Evolutionary conservation across 2,888 invertebrate species (phyloP).

Genomic region (Sycophila texana): DNA sequence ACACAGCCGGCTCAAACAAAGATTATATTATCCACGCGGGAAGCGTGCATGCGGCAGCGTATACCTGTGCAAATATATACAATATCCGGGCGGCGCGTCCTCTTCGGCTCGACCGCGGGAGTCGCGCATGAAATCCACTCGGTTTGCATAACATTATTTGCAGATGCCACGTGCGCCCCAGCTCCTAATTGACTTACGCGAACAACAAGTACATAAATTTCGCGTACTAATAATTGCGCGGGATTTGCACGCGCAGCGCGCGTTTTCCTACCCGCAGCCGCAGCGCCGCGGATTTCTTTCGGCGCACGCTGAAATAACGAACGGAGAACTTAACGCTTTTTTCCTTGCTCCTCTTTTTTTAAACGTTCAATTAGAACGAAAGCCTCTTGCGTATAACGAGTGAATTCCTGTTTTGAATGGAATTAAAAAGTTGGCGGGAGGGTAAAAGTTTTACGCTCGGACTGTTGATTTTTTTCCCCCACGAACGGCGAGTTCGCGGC

Average conservation of each 20-base stretch:
- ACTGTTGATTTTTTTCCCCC: slow-evolving; percentile 13
- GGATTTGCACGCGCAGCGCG: background rate
- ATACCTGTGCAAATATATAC: slow-evolving; percentile 56
- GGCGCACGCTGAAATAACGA: background rate
- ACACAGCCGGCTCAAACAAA: slow-evolving; percentile 49
- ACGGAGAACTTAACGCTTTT: slow-evolving; percentile 20
- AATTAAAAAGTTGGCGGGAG: slow-evolving; percentile 49
- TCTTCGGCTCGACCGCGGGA: slow-evolving; percentile 45
- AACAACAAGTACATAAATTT: slow-evolving; percentile 56
- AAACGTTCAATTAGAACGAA: slow-evolving; percentile 50
- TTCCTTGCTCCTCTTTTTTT: background rate
- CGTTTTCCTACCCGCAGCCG: background rate
- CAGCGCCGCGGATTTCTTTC: slow-evolving; percentile 9
- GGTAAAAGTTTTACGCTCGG: slow-evolving; percentile 7
- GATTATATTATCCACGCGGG: slow-evolving; percentile 53
- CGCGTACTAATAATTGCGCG: slow-evolving; percentile 31
- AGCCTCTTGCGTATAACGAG: slow-evolving; percentile 49
- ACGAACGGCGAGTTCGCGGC: slow-evolving; percentile 14
- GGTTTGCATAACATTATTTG: slow-evolving; percentile 57
- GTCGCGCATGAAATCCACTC: slow-evolving; percentile 45
- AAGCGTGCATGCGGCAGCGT: slow-evolving; percentile 5
- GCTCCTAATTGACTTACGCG: slow-evolving; percentile 53
- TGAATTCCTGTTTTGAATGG: slow-evolving; percentile 54
- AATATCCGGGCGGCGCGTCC: slow-evolving; percentile 45
- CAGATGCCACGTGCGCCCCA: slow-evolving; percentile 48